These are phyloP conservation scores for Meteorus sp. DNA, from an alignment of 1,140 invertebrate genomes.

Conservation along the genomic window DNA sequence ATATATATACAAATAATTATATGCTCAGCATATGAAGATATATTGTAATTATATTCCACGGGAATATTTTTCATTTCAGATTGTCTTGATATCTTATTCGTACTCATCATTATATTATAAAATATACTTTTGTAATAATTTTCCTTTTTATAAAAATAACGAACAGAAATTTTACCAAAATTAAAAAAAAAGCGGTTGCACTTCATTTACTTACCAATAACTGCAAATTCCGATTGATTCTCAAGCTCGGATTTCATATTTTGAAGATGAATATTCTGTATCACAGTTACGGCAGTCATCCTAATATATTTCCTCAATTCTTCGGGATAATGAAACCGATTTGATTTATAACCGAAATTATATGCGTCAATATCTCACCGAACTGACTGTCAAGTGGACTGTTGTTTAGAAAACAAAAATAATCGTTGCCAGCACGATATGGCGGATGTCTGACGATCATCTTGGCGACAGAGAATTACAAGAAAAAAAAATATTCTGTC, in stretches of 20 bases:
- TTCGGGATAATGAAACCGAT: background rate
- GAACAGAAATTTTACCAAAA: background rate
- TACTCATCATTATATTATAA: too few species aligned
- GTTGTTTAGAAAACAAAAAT: constrained; percentile 10
- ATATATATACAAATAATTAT: too few species aligned
- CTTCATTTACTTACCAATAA: background rate
- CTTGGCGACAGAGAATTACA: background rate
- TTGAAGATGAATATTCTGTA: background rate
- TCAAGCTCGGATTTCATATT: background rate
- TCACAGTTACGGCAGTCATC: too few species aligned
- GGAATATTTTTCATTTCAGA: too few species aligned
- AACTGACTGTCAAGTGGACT: background rate
- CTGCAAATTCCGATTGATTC: background rate
- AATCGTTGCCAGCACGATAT: constrained; percentile 4
- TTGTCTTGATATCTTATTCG: too few species aligned
- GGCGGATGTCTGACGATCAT: background rate
- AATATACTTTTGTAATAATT: too few species aligned
- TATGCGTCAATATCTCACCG: background rate
- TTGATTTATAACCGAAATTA: constrained; percentile 13
- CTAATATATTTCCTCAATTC: background rate
- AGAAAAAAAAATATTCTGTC: constrained; percentile 6
- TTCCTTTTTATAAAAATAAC: too few species aligned
- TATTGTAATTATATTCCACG: too few species aligned
- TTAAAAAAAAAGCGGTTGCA: background rate
- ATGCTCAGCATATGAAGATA: too few species aligned